Conservation (phyloP, 2,888 invertebrate species). For the Drosophila picticornis region DNA sequence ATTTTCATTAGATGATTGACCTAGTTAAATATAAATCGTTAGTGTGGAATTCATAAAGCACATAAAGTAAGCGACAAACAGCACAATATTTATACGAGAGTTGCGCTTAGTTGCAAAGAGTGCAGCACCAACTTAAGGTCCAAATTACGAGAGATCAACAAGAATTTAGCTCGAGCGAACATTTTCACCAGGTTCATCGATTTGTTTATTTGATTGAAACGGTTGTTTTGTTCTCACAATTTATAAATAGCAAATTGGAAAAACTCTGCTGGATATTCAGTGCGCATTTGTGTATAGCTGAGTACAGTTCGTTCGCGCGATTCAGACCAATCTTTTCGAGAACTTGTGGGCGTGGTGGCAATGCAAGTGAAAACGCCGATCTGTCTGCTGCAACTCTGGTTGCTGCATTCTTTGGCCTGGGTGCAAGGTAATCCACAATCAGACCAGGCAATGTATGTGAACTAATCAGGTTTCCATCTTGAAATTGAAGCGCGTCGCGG, state of each 20-base stretch:
- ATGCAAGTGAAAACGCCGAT: constrained; percentile 44
- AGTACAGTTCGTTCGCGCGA: constrained; percentile 16
- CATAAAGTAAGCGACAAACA: constrained; percentile 8
- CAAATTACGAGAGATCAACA: constrained; percentile 5
- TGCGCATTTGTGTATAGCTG: constrained; percentile 58
- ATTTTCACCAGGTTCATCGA: constrained; percentile 35
- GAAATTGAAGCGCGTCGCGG: constrained; percentile 61
- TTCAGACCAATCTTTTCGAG: not conserved
- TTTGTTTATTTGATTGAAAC: constrained; percentile 57
- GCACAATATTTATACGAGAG: constrained; percentile 13
- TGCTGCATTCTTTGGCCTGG: constrained; percentile 34
- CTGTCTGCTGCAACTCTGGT: constrained; percentile 7
- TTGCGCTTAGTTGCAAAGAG: not conserved
- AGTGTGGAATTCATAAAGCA: not conserved
- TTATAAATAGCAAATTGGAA: constrained; percentile 69
- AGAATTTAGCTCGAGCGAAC: constrained; percentile 4
- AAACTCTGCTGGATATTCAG: constrained; percentile 52
- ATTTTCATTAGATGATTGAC: constrained; percentile 8
- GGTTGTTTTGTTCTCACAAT: constrained; percentile 17
- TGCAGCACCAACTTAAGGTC: not conserved
- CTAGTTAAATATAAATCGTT: not conserved
- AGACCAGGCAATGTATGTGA: not conserved
- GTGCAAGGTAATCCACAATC: constrained; percentile 40
- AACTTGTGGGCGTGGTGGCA: constrained; percentile 42
- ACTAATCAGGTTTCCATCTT: not conserved